These are phyloP conservation scores for Eumacrocentrus americanus DNA, from an alignment of 2,888 invertebrate species.

Conservation along the genomic window DNA sequence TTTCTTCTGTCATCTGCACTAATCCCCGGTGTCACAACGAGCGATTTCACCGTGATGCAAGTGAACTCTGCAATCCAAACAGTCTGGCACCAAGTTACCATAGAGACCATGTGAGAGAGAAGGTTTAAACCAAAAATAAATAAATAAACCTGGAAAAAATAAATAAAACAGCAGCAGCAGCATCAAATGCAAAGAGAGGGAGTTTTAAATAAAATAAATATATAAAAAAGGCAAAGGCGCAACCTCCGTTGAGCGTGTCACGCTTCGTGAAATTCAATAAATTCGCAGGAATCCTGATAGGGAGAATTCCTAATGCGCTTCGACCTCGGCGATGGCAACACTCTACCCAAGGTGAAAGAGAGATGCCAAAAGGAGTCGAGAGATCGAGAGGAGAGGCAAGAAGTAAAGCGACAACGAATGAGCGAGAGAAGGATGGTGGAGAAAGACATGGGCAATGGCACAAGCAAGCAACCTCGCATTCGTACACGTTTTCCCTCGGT, in stretches of 20 bases:
- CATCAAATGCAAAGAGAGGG: neutral
- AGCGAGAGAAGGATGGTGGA: conserved; percentile 6
- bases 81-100: neutral
- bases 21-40: neutral
- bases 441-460: conserved; percentile 10
- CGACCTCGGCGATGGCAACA: conserved; percentile 28
- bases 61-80: neutral
- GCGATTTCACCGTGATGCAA: conserved; percentile 2
- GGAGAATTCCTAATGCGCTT: conserved; percentile 38
- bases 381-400: neutral
- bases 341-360: conserved; percentile 20
- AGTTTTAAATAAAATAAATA: conserved; percentile 1
- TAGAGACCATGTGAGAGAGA: neutral
- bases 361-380: conserved; percentile 28
- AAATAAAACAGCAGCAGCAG: neutral
- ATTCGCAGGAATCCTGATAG: conserved; percentile 38
- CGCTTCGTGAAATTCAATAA: conserved; percentile 39
- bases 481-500: conserved; percentile 14
- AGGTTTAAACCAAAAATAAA: neutral
- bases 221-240: conserved; percentile 12
- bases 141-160: neutral
- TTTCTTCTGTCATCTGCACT: neutral
- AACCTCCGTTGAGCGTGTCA: conserved; percentile 29
- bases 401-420: conserved; percentile 14
- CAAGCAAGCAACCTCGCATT: conserved; percentile 21